Evolutionary conservation across 2,888 invertebrate genomes (phyloP), one percentile per base, ranked within the genome.

Genomic region (Troides oblongomaculatus): DNA sequence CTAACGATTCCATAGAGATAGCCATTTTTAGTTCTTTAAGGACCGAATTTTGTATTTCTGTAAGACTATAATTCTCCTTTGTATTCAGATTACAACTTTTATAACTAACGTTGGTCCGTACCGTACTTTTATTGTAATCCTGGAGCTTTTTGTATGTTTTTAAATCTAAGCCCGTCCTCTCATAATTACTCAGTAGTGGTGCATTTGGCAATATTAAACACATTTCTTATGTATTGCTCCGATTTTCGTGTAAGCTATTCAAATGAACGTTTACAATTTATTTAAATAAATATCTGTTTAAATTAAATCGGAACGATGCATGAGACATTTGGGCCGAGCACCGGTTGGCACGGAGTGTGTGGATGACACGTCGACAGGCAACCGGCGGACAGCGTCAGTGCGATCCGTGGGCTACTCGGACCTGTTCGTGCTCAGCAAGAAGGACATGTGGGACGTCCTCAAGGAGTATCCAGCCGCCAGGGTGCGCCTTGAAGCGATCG

Each of bases 361-460:
- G 92, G 90, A 90, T 92, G 92, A 90, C 91, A 92, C 92, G 92
- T 92, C 88, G 89, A 88, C 94, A 97, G 99, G 99, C 85, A 99
- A 99, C 94, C 95, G 99, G 86, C 95, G 99, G 90, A 99, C 99
- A 87, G 99, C 99, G 78, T 98, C 98, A 82, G 99, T 99, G 80
- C 95, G 98, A 79, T 99, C 99, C 72, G 99, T 99, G 74, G 99
- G 99, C 80, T 99, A 99, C 93, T 99, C 99, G 89, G 99, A 99
- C 93, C 95, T 99, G 82, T 99, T 99, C 94, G 99, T 99, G 86
- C 95, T 99, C 79, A 98, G 98, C 92, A 99, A 99, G 94, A 98
- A 98, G 94, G 99, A 99, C 94, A 98, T 99, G 97, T 99, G 99
- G 99, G 99, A 99, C 91, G 99, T 99, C 76, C 95, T 98, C 75